Evolutionary conservation across 2,888 invertebrate genomes (phyloP).

Genomic region (Rhynchonema sp.): DNA sequence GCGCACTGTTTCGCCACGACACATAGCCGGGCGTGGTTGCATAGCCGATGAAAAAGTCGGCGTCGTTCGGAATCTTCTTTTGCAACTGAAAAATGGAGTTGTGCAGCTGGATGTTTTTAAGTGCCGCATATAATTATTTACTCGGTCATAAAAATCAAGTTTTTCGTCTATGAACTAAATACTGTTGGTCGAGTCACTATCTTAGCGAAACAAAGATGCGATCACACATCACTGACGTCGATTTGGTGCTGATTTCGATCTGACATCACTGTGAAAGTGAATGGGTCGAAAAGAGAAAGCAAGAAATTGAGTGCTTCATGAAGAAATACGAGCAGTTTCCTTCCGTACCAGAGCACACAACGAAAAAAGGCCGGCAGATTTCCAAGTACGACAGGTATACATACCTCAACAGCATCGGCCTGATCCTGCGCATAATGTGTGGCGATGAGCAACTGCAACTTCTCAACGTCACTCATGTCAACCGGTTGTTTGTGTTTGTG

Average conservation of each 20-base stretch:
- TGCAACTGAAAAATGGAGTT: neutral
- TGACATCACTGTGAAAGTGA: no score
- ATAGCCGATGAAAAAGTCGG: constrained; percentile 24
- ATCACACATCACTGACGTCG: neutral
- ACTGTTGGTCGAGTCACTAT: neutral
- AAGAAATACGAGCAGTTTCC: no score
- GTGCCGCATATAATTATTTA: no score
- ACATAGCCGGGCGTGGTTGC: constrained; percentile 24
- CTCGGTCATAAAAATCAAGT: neutral
- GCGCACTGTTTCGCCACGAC: constrained; percentile 22
- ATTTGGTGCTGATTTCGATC: no score
- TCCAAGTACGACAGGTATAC: no score
- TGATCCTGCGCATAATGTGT: neutral
- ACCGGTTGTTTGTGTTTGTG: no score
- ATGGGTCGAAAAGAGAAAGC: no score
- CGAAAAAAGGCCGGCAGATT: no score
- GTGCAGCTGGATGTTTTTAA: no score
- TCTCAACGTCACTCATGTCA: neutral
- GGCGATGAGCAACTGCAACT: neutral
- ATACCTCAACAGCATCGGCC: neutral
- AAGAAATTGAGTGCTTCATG: no score
- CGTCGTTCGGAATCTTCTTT: constrained; percentile 14
- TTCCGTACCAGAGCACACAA: no score
- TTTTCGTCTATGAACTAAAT: neutral
- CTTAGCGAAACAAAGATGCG: neutral